These are phyloP conservation scores for Drosophila punjabiensis DNA, from an alignment of 1,140 invertebrate genomes.

Conservation along the genomic window DNA sequence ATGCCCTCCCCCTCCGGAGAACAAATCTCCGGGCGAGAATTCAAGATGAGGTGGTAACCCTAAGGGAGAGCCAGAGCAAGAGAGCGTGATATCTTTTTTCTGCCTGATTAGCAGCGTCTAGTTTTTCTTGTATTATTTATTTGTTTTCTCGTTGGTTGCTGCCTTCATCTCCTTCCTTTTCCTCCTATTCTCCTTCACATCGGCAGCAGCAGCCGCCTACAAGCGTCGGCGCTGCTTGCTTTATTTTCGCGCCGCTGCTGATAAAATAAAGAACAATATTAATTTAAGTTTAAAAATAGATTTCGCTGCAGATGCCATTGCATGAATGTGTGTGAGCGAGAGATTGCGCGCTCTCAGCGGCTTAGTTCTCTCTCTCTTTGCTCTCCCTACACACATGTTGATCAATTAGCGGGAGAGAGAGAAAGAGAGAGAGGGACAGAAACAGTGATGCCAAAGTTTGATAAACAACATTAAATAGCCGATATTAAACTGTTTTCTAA, in stretches of 20 bases:
- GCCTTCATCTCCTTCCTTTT: slow-evolving; percentile 11
- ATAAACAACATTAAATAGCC: background rate
- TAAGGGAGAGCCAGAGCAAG: slow-evolving; percentile 2
- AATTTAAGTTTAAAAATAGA: slow-evolving; percentile 84
- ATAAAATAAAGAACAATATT: slow-evolving; percentile 84
- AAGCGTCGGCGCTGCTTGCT: slow-evolving; percentile 50
- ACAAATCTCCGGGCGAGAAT: too few species aligned
- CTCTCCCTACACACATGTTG: slow-evolving; percentile 50
- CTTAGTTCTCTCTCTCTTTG: slow-evolving; percentile 10
- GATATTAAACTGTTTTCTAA: too few species aligned
- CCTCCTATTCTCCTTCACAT: background rate
- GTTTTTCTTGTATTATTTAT: slow-evolving; percentile 78
- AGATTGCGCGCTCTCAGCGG: slow-evolving; percentile 46
- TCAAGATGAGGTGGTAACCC: too few species aligned
- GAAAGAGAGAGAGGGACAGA: slow-evolving; percentile 7
- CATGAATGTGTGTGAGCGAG: slow-evolving; percentile 59
- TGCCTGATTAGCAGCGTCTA: slow-evolving; percentile 62
- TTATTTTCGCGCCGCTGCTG: slow-evolving; percentile 78
- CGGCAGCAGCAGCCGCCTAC: slow-evolving; percentile 59
- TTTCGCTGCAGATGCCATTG: slow-evolving; percentile 78
- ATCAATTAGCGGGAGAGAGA: slow-evolving; percentile 29
- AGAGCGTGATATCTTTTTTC: slow-evolving; percentile 43
- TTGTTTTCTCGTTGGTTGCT: slow-evolving; percentile 71
- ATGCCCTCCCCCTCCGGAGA: too few species aligned
- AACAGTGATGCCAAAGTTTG: slow-evolving; percentile 21